These are phyloP conservation scores for Anoplolepis gracilipes DNA, from an alignment of 1,140 invertebrate genomes.

Conservation along the genomic window DNA sequence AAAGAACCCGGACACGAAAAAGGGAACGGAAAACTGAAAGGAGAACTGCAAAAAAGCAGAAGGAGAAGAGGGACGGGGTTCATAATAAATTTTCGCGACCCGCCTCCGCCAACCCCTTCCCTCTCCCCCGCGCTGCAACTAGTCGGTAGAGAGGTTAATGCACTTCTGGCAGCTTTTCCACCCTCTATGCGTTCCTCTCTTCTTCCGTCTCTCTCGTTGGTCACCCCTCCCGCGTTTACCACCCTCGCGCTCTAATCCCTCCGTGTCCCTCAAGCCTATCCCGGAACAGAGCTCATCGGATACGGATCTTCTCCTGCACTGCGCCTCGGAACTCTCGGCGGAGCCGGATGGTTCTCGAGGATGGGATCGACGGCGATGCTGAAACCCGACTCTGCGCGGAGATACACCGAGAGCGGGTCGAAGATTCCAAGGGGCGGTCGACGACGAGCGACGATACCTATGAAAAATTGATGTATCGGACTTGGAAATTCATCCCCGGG, in stretches of 20 bases:
- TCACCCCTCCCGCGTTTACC: background rate
- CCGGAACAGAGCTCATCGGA: constrained; percentile 34
- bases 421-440: constrained; percentile 31
- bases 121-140: background rate
- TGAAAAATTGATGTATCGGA: constrained; percentile 74
- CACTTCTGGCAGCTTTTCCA: constrained; percentile 46
- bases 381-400: background rate
- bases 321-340: background rate
- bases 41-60: background rate
- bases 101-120: constrained; percentile 31
- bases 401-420: constrained; percentile 25
- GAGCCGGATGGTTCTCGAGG: background rate
- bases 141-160: constrained; percentile 51
- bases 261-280: constrained; percentile 13
- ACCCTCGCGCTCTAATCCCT: constrained; percentile 31
- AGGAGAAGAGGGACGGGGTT: background rate
- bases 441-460: constrained; percentile 51
- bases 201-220: background rate
- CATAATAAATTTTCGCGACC: constrained; percentile 60
- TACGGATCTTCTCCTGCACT: constrained; percentile 13
- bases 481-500: constrained; percentile 70
- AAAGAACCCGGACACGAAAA: background rate
- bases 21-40: background rate
- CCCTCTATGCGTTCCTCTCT: background rate
- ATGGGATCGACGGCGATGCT: background rate